Conservation (phyloP, 2,888 invertebrate species). For the Nomada hirtipes region DNA sequence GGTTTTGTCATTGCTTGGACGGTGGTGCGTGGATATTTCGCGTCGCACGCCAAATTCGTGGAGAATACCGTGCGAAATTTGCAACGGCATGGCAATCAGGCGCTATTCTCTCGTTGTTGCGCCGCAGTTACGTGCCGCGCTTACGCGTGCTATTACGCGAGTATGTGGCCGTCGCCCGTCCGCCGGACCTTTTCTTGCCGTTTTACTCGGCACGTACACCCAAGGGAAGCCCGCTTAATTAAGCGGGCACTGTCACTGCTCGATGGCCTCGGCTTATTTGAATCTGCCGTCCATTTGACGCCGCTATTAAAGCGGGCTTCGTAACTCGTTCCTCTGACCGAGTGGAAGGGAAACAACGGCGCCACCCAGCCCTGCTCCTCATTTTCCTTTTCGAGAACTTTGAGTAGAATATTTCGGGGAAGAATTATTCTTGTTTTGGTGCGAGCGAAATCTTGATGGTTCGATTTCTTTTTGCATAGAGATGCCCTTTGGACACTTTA, state of each 20-base stretch:
- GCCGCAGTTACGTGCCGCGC: slow-evolving; percentile 74
- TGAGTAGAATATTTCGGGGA: not conserved
- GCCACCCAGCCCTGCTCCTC: not conserved
- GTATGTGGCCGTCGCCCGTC: slow-evolving; percentile 61
- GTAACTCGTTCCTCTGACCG: not conserved
- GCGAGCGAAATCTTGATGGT: too few relatives aligned
- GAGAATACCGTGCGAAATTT: slow-evolving; percentile 74
- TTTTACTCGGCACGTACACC: slow-evolving; percentile 62
- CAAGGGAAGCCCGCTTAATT: slow-evolving; percentile 70
- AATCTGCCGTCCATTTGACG: slow-evolving; percentile 26
- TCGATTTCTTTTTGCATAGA: too few relatives aligned
- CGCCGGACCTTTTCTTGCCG: slow-evolving; percentile 50
- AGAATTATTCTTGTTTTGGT: too few relatives aligned
- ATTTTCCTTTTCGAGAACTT: not conserved
- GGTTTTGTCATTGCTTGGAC: slow-evolving; percentile 11
- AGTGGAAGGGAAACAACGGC: not conserved
- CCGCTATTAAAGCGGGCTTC: slow-evolving; percentile 25
- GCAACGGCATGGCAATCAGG: slow-evolving; percentile 77
- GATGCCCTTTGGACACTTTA: too few relatives aligned
- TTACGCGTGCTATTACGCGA: slow-evolving; percentile 74
- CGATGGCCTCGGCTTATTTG: slow-evolving; percentile 41
- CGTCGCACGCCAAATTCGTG: slow-evolving; percentile 60
- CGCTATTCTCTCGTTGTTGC: slow-evolving; percentile 74
- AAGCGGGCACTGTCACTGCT: slow-evolving; percentile 60
- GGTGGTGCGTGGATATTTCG: slow-evolving; percentile 34